Evolutionary conservation across 2,888 invertebrate genomes (phyloP), one percentile per base, ranked within the genome.

Genomic region (Cheilosia pagana): DNA sequence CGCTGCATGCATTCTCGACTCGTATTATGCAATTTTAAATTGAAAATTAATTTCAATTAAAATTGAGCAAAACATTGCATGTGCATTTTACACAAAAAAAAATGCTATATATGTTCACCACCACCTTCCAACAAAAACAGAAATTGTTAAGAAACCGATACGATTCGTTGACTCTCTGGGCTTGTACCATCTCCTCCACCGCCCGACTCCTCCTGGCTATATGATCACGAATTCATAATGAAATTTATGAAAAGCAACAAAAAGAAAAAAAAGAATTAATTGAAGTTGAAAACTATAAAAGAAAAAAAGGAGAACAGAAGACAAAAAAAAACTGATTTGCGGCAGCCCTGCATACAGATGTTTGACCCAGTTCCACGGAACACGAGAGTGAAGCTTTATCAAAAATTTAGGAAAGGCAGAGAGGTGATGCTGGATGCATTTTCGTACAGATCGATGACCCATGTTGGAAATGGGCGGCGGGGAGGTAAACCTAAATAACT

Each of bases 21-120:
- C 14, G 74, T 31, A 74, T 83, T 83, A 83, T 83, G 83, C 79
- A 83, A 83, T 57, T 83, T 70, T 70, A 59, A 65, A 83, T 83
- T 79, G 63, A 75, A 83, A 83, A 83, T 83, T 83, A 83, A 83
- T 83, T 83, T 83, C 79, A 83, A 83, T 83, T 83, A 79, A 83
- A 79, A 68, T 74, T 62, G 31, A 60, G 70, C 65, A 53, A 83
- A 83, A 83, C 41, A 77, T 77, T 23, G 82, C 82, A 74, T 59
- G 67, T 50, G 75, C 75, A 59, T 65, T 71, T 77, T 82, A 72
- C 35, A 35, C 12, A 35, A 35, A 4, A 3, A 82, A 72, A 67
- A 57, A 59, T 53, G 39, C 25, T 28, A 28, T 28, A 28, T 5
- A 28, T 67, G 28, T 45, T 39, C 25, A 45, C n/a, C 41, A 28